A percentile compares a stretch with the other conserved stretches of the same genome.
These are phyloP conservation scores for Enteromius mattozi DNA, from an alignment of 2,797 vertebrate species.

Conservation along the genomic window DNA sequence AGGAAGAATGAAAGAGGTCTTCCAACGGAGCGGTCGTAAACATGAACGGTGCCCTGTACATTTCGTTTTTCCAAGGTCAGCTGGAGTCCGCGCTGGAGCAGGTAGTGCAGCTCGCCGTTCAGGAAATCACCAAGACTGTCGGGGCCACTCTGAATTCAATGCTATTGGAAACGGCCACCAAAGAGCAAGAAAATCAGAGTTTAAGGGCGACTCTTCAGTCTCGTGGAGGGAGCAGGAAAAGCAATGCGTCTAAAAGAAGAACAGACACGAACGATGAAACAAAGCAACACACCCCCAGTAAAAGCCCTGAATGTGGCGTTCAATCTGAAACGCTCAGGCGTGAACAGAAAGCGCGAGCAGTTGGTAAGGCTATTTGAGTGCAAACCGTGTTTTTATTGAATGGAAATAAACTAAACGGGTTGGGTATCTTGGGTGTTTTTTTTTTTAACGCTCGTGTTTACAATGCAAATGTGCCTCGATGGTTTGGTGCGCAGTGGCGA, in stretches of 20 bases:
- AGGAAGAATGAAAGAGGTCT: conserved; percentile 74
- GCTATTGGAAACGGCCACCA: conserved; percentile 78
- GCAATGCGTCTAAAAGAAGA: conserved; percentile 50
- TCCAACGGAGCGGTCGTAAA: conserved; percentile 62
- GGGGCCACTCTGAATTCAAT: conserved; percentile 78
- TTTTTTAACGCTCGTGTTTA: neutral
- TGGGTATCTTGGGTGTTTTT: too few relatives aligned
- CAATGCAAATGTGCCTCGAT: neutral
- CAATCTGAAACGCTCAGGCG: conserved; percentile 72
- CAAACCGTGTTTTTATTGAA: neutral
- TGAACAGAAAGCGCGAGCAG: conserved; percentile 77
- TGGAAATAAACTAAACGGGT: neutral
- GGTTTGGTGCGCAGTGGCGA: conserved; percentile 36
- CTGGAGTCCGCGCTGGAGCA: conserved; percentile 83
- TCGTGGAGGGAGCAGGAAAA: conserved; percentile 34
- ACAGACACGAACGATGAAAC: conserved; percentile 64
- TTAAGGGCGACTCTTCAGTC: conserved; percentile 71
- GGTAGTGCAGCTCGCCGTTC: conserved; percentile 82
- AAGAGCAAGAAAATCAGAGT: conserved; percentile 79
- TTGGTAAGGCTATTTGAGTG: conserved; percentile 69
- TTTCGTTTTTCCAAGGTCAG: conserved; percentile 85
- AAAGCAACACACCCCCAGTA: conserved; percentile 67
- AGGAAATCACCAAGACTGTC: conserved; percentile 80
- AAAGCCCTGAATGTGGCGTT: conserved; percentile 56
- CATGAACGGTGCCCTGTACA: conserved; percentile 83